Evolutionary conservation across 2,113 vertebrate genomes (phyloP).

Genomic region (Micromys minutus): DNA sequence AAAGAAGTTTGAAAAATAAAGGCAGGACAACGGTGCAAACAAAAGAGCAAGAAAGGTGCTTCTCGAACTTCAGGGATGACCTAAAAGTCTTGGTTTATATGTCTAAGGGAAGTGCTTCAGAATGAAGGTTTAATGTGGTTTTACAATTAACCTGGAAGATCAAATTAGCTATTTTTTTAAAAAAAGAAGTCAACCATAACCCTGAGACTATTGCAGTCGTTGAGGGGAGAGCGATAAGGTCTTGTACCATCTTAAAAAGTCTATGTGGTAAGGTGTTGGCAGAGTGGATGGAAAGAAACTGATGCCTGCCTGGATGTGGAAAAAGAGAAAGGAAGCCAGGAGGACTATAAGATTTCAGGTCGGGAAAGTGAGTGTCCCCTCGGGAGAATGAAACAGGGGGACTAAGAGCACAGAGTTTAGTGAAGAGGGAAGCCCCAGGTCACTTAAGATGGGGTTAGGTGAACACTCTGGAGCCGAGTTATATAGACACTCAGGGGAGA

Average conservation of each 20-base stretch:
- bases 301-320: neutral
- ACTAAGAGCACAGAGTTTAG: neutral
- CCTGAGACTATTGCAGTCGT: neutral
- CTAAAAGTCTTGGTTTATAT: neutral
- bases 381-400: neutral
- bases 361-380: neutral
- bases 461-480: neutral
- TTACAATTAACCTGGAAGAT: constrained; percentile 12
- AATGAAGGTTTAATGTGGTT: constrained; percentile 14
- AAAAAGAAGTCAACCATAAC: neutral
- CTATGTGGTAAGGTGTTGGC: constrained; percentile 12
- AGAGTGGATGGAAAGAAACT: constrained; percentile 54
- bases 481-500: neutral
- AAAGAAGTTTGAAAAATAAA: neutral
- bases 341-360: constrained; percentile 24
- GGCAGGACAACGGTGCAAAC: neutral
- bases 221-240: neutral
- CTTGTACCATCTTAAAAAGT: neutral
- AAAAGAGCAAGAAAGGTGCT: constrained; percentile 41
- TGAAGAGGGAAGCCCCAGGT: neutral
- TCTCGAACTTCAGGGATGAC: neutral
- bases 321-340: constrained; percentile 44
- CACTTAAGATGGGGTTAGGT: neutral
- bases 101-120: neutral
- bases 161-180: neutral